phyloP scores from a whole-genome alignment of 2,797 vertebrate species.

The Anolis apletophallus region DNA sequence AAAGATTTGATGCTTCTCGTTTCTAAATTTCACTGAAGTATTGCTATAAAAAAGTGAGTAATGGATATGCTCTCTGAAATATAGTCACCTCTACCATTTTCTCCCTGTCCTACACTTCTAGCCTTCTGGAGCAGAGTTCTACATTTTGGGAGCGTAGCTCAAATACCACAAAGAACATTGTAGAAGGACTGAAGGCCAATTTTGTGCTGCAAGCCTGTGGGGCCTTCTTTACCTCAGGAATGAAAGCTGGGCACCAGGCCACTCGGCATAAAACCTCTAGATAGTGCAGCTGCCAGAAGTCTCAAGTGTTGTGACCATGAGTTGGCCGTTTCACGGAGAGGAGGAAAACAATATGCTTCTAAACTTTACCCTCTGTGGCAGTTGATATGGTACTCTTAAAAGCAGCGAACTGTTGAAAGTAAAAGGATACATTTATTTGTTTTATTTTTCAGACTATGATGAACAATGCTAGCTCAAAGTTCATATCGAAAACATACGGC shows the following conservation, averaged over 20 bases:
- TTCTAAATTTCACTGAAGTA: neutral
- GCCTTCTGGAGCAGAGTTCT: slow-evolving; percentile 5
- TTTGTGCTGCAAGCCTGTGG: slow-evolving; percentile 1
- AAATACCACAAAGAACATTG: neutral
- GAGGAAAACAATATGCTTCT: slow-evolving; percentile 32
- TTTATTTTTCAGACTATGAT: slow-evolving; percentile 11
- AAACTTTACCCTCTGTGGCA: neutral
- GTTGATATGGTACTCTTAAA: slow-evolving; percentile 11
- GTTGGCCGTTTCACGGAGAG: slow-evolving; percentile 38
- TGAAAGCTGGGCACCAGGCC: slow-evolving; percentile 50
- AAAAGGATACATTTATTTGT: slow-evolving; percentile 42
- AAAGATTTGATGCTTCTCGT: neutral
- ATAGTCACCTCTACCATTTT: neutral
- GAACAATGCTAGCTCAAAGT: neutral
- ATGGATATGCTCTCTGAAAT: too few relatives aligned
- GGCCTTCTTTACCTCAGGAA: slow-evolving; percentile 28
- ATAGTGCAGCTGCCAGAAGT: slow-evolving; percentile 34
- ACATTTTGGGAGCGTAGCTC: neutral
- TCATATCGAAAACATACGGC: neutral
- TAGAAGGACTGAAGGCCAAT: neutral
- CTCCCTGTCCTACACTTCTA: neutral
- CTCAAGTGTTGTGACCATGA: slow-evolving; percentile 23
- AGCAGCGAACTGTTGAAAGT: slow-evolving; percentile 30
- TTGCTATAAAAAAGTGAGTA: neutral
- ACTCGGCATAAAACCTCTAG: slow-evolving; percentile 19